Base-by-base conservation (phyloP, 37 sponge, comb jelly and placozoan genomes). In the Geodia barretti region DNA sequence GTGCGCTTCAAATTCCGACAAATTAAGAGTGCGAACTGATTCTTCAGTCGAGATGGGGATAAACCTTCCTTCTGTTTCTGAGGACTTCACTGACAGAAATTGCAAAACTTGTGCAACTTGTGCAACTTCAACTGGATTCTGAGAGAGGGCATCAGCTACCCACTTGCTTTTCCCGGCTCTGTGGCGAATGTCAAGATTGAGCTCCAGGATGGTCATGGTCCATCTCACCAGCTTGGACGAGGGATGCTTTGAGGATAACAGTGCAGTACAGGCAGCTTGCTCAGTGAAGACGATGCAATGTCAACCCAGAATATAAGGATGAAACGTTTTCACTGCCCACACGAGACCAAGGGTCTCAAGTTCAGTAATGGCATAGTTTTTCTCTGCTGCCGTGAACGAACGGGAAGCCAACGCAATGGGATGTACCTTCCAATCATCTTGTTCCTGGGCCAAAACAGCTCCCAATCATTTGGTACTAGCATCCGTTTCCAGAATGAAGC, bases 401-500 rank as follows among this genome's bases (percentile, higher is more conserved):
- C 83, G 87, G 35, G 76, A 60, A 23, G 79, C 83, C 80, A 87
- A 91, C 3, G 92, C 92, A 29, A 82, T 41, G 3, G 83, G 92
- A 64, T 83, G 90, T 19, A 77, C 19, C 2, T 21, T 21, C 30
- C 90, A 75, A 66, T 73, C 47, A 8, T 60, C 66, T 19, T 83
- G 67, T 32, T 14, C 20, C 65, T 86, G 87, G 4, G 59, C 1
- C 5, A 86, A n/a, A 4, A 86, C 66, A 1, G 87, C 87, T 29
- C 87, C 74, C n/a, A 85, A 33, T 0, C 86, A 72, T 9, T 34
- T 28, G n/a, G 38, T 29, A 74, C 80, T 71, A 3, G 87, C 80
- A 39, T 86, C 87, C 0, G 87, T 82, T 24, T 75, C 75, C 2
- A 80, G 54, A 4, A 73, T 34, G 60, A 86, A n/a, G n/a, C n/a